Percentiles rank a stretch among this genome's conserved stretches.
These are phyloP conservation scores for Pontoporia blainvillei DNA, from an alignment of 2,113 vertebrate genomes.

Conservation along the genomic window DNA sequence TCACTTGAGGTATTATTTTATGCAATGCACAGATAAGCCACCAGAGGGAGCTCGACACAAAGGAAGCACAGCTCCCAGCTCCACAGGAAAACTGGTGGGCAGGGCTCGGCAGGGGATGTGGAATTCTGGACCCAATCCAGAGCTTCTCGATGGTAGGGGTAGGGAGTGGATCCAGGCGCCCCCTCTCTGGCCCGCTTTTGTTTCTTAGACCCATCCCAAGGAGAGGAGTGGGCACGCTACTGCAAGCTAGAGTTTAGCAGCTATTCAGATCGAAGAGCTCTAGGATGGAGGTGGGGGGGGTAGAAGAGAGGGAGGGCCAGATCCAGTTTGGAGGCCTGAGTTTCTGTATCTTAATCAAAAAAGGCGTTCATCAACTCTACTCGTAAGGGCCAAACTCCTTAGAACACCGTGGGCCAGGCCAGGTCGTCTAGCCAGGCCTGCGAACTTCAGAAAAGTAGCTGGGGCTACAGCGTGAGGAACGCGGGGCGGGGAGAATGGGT, in stretches of 20 bases:
- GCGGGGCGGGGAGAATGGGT: neutral
- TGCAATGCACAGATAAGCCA: neutral
- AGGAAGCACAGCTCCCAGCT: neutral
- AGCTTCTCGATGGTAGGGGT: neutral
- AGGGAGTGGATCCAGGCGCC: neutral
- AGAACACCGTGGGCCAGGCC: neutral
- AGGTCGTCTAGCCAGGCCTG: neutral
- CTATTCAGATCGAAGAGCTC: neutral
- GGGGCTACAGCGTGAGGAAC: neutral
- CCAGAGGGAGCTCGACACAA: conserved; percentile 41
- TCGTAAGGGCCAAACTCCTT: neutral
- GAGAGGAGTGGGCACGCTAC: neutral
- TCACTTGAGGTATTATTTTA: neutral
- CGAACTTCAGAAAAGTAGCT: neutral
- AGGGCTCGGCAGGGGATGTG: neutral
- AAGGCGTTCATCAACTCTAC: neutral
- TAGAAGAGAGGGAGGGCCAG: neutral
- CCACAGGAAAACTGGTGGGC: neutral
- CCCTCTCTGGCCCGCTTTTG: neutral
- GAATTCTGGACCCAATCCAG: neutral
- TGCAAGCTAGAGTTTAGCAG: neutral
- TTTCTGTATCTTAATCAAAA: neutral
- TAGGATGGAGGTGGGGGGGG: neutral
- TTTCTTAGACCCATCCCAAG: neutral
- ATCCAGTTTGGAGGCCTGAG: neutral